A percentile compares a stretch with the other conserved stretches of the same genome.
phyloP scores from a whole-genome alignment of 64 coral and sea anemone genomes.

The Pocillopora verrucosa region DNA sequence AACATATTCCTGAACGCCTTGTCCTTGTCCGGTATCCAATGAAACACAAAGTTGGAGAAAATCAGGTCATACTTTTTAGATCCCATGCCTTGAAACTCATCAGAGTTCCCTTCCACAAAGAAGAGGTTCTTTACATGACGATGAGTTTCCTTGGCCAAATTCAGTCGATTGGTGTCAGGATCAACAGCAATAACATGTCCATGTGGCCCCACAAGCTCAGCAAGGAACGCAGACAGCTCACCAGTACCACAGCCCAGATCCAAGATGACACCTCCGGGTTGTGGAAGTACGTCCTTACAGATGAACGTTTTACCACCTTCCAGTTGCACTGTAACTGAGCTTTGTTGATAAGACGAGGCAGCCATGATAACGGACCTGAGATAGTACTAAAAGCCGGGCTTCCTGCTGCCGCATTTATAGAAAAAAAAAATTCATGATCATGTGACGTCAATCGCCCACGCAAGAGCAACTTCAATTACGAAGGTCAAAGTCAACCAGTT shows the following conservation, averaged over 20 bases:
- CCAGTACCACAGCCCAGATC: constrained; percentile 44
- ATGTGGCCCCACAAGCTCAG: neutral
- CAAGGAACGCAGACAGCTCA: constrained; percentile 2
- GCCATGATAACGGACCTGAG: neutral
- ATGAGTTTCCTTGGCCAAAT: neutral
- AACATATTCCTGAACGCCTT: neutral
- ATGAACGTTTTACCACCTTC: neutral
- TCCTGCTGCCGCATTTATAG: too few species aligned
- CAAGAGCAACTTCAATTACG: too few species aligned
- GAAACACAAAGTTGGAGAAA: neutral
- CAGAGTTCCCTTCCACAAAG: neutral
- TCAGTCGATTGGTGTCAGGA: neutral
- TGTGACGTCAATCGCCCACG: too few species aligned
- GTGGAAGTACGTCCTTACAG: neutral
- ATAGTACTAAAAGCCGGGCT: too few species aligned
- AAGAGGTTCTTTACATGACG: neutral
- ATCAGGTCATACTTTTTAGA: neutral
- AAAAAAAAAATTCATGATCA: too few species aligned
- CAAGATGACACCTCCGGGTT: neutral
- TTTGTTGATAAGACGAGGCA: neutral
- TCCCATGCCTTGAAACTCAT: neutral
- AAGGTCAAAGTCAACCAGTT: too few species aligned
- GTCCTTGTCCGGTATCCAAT: neutral
- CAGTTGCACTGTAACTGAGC: neutral
- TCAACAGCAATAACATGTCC: neutral